phyloP scores from a whole-genome alignment of 35 echinoderm and acorn worm genomes.

The Ophioderma brevispina region DNA sequence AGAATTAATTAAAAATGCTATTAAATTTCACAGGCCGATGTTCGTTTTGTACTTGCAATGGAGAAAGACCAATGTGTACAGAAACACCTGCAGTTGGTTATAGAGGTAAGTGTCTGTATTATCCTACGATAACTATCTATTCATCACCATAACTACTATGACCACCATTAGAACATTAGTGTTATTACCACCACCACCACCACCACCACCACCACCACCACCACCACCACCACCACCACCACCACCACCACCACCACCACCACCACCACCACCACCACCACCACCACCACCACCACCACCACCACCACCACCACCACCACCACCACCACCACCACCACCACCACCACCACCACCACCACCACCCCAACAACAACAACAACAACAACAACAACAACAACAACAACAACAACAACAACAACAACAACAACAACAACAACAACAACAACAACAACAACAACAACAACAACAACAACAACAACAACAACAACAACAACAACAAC shows the following conservation, averaged over 20 bases:
- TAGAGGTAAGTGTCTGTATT: too few species aligned
- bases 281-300: neutral
- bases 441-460: neutral
- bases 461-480: neutral
- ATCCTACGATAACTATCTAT: too few species aligned
- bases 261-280: constrained; percentile 2
- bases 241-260: constrained; percentile 2
- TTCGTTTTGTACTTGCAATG: too few species aligned
- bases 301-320: constrained; percentile 2
- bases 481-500: too few species aligned
- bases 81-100: too few species aligned
- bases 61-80: too few species aligned
- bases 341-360: too few species aligned
- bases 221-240: constrained; percentile 2
- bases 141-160: too few species aligned
- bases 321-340: constrained; percentile 2
- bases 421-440: neutral
- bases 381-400: neutral
- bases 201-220: constrained; percentile 2
- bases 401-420: neutral
- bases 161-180: neutral
- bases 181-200: neutral
- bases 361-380: neutral
- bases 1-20: too few species aligned
- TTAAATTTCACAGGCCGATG: too few species aligned